Percentiles rank a stretch among this genome's conserved stretches.
phyloP scores from a whole-genome alignment of 2,888 invertebrate genomes.

The Trimorus sp. region DNA sequence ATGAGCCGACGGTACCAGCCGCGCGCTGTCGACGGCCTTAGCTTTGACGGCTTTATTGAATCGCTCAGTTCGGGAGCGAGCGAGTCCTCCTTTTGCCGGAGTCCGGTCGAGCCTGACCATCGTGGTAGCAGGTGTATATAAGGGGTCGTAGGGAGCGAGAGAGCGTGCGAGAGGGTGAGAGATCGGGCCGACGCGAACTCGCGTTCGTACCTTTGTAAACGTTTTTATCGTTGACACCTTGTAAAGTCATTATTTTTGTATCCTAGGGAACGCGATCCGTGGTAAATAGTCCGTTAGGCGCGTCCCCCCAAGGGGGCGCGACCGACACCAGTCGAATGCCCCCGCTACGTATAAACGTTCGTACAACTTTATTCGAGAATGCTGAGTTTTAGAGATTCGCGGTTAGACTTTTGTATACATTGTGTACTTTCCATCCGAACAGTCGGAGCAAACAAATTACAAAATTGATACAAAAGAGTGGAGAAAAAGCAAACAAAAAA shows the following conservation, averaged over 20 bases:
- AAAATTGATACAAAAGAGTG: conserved; percentile 26
- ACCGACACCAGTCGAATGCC: conserved; percentile 37
- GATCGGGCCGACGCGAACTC: conserved; percentile 15
- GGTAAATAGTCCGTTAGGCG: conserved; percentile 60
- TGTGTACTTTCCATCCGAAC: conserved; percentile 49
- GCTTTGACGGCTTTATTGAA: conserved; percentile 46
- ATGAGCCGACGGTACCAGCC: conserved; percentile 17
- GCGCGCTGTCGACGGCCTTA: conserved; percentile 17
- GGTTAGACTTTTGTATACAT: conserved; percentile 67
- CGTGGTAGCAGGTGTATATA: conserved; percentile 38
- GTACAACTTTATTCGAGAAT: conserved; percentile 69
- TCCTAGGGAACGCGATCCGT: conserved; percentile 63
- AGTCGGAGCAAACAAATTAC: conserved; percentile 27
- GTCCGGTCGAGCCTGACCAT: conserved; percentile 36
- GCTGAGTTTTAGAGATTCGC: conserved; percentile 69
- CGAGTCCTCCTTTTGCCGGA: conserved; percentile 39
- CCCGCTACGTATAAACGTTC: conserved; percentile 28
- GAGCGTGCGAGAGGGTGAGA: conserved; percentile 17
- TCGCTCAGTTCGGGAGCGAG: conserved; percentile 20
- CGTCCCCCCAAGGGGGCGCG: conserved; percentile 66
- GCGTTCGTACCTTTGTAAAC: conserved; percentile 72
- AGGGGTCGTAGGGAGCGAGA: neutral
- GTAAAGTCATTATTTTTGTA: conserved; percentile 78
- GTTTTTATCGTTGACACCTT: conserved; percentile 73
- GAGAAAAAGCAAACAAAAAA: conserved; percentile 42